Evolutionary conservation across 2,113 vertebrate species (phyloP).

Genomic region (Platycercus adscitus): DNA sequence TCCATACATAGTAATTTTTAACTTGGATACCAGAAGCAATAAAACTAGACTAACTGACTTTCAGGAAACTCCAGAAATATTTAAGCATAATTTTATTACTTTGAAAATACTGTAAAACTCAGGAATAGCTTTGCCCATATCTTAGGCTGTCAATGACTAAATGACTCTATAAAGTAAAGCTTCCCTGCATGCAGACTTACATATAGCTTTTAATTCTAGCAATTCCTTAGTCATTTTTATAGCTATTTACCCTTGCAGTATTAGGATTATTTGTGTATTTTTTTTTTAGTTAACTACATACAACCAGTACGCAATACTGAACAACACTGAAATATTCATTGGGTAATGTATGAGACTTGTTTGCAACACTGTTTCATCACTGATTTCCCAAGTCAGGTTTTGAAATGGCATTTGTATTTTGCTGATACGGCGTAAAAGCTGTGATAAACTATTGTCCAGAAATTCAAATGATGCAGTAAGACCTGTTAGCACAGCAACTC

Average conservation of each 20-base stretch:
- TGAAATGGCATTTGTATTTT: background rate
- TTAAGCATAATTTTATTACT: slow-evolving; percentile 19
- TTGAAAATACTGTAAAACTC: slow-evolving; percentile 27
- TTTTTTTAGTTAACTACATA: background rate
- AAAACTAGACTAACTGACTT: slow-evolving; percentile 2
- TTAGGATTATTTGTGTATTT: background rate
- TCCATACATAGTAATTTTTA: slow-evolving; percentile 18
- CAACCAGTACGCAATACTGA: background rate
- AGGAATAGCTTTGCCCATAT: background rate
- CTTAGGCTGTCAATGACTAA: slow-evolving; percentile 16
- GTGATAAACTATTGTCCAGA: background rate
- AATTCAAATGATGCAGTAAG: background rate
- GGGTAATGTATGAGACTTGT: background rate
- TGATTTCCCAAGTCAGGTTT: background rate
- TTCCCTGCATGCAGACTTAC: background rate
- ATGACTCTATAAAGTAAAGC: slow-evolving; percentile 14
- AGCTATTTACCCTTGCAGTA: background rate
- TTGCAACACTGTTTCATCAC: background rate
- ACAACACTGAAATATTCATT: background rate
- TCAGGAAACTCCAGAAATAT: background rate
- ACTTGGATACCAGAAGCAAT: background rate
- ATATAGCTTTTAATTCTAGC: background rate
- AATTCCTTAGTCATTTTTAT: slow-evolving; percentile 13
- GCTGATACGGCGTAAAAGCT: background rate
- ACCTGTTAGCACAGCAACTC: background rate